Evolutionary conservation across 2,113 vertebrate species (phyloP).

Genomic region (Pseudois nayaur): DNA sequence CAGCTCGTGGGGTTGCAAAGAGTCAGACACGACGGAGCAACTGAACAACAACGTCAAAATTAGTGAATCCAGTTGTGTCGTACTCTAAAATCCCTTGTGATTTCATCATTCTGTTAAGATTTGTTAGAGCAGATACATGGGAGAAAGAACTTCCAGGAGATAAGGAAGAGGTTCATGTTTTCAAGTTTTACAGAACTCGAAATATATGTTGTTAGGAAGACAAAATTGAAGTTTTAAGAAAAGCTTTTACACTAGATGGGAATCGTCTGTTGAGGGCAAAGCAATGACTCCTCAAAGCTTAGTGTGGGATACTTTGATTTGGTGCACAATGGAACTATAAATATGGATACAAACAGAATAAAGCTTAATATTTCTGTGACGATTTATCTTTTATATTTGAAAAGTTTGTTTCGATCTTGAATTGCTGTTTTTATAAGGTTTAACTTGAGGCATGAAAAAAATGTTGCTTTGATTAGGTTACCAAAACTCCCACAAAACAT

Average conservation of each 20-base stretch:
- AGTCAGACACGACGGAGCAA: rapidly evolving
- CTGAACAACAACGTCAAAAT: not conserved
- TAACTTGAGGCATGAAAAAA: constrained; percentile 16
- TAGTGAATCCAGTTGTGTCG: not conserved
- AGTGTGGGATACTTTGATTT: not conserved
- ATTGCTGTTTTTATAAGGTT: constrained; percentile 20
- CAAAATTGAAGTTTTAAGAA: constrained; percentile 1
- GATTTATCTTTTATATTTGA: constrained; percentile 15
- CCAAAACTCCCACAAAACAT: not conserved
- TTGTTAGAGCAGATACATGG: not conserved
- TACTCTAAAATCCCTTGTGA: not conserved
- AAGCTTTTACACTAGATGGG: not conserved
- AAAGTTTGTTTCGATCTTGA: constrained; percentile 32
- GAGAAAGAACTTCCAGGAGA: not conserved
- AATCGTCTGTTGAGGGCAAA: not conserved
- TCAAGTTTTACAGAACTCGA: not conserved
- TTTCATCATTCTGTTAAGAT: not conserved
- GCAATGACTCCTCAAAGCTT: not conserved
- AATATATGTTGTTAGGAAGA: not conserved
- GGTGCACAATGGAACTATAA: not conserved
- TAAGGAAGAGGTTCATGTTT: not conserved
- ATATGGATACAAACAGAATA: not conserved
- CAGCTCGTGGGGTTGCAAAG: not conserved
- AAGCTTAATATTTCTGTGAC: not conserved
- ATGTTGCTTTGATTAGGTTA: constrained; percentile 22